Evolutionary conservation across 64 coral and sea anemone species (phyloP), one percentile per base, ranked within the genome.

Genomic region (Montipora cactus): DNA sequence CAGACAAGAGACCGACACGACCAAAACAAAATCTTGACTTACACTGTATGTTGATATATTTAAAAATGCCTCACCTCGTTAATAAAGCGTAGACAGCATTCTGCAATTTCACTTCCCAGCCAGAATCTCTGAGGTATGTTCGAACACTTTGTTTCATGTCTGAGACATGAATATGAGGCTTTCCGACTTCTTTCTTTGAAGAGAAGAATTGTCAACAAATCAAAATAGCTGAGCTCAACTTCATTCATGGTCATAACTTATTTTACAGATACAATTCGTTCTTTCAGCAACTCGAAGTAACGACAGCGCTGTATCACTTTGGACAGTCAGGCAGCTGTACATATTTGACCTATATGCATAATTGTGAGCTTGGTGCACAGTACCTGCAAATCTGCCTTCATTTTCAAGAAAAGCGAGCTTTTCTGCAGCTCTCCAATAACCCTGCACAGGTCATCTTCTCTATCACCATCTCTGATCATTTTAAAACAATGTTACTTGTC

Each of bases 71-170:
- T 75, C 25, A 97, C 95, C 67, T 92, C 55, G 80, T 94, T 18
- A 97, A 76, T 81, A 91, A 76, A 53, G 81, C 55, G 58, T 97
- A 97, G 4, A 94, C 95, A 79, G 77, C 76, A 97, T 97, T 97
- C 76, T 94, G 92, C 48, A 97, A 53, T 23, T 73, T 97, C 3
- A 97, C 78, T 53, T 97, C 89, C 95, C 95, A 97, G 4, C 89
- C 92, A 45, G 95, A 97, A 37, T 97, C 95, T 87, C 51, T 94
- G 4, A 97, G 21, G 28, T 88, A 97, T 59, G 84, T 94, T 58
- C 82, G 59, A 13, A 97, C 47, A 84, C 77, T 88, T 23, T 67
- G 75, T 18, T 89, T 97, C 92, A 97, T 94, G 74, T 97, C 95
- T 55, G 81, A 64, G 18, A 81, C 80, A 74, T 93, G 83, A 55